A percentile compares a stretch with the other conserved stretches of the same genome.
Conservation (phyloP, 2,113 vertebrate species). For the Arenaria interpres region DNA sequence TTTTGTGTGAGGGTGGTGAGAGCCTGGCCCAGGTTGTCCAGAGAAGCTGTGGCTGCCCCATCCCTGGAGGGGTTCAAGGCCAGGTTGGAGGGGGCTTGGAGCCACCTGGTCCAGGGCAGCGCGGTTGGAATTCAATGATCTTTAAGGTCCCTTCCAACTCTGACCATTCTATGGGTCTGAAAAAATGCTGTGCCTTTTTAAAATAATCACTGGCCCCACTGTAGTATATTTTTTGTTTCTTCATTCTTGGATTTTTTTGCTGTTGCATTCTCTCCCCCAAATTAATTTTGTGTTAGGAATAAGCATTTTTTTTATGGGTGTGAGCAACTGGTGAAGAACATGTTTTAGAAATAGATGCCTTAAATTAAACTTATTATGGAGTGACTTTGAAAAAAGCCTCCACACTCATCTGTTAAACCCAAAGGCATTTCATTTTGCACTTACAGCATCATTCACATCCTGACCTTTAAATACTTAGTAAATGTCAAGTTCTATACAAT, state of each 20-base stretch:
- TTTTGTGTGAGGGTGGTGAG: no score
- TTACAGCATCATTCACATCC: constrained; percentile 20
- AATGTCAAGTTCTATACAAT: constrained; percentile 22
- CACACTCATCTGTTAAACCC: constrained; percentile 10
- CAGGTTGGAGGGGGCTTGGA: no score
- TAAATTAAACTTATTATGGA: constrained; percentile 13
- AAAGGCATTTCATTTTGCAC: constrained; percentile 19
- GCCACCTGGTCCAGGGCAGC: no score
- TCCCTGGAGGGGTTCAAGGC: no score
- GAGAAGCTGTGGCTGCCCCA: no score
- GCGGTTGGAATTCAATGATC: no score
- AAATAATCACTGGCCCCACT: neutral
- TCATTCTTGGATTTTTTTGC: neutral
- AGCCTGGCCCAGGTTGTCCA: no score
- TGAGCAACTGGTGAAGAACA: constrained; percentile 23
- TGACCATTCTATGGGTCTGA: neutral
- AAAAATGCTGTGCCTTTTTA: neutral
- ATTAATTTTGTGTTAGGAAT: neutral
- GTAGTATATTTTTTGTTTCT: neutral
- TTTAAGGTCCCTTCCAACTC: no score
- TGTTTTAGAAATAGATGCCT: constrained; percentile 24
- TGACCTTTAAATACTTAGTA: constrained; percentile 37
- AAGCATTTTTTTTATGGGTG: neutral
- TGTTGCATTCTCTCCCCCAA: neutral
- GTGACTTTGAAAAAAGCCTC: constrained; percentile 12